These are phyloP conservation scores for Coenonympha arcania DNA, from an alignment of 2,888 invertebrate genomes.

Conservation along the genomic window DNA sequence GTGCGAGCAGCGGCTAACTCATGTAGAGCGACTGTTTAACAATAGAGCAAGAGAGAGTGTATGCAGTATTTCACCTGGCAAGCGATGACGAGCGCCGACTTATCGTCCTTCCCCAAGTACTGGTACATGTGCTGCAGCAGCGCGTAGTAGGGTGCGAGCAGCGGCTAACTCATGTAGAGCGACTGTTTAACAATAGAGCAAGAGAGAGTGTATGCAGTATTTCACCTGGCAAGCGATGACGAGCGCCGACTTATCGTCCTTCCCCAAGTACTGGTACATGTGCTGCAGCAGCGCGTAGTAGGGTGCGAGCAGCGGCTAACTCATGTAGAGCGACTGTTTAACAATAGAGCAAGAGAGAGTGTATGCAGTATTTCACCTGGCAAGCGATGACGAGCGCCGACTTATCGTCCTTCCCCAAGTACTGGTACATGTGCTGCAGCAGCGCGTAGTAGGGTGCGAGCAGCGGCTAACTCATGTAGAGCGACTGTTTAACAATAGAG, in stretches of 20 bases:
- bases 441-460: slow-evolving; percentile 86
- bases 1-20: slow-evolving; percentile 85
- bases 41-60: too few species aligned
- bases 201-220: slow-evolving; percentile 34
- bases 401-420: slow-evolving; percentile 85
- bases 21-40: too few species aligned
- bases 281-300: slow-evolving; percentile 88
- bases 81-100: slow-evolving; percentile 87
- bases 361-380: slow-evolving; percentile 71
- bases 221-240: slow-evolving; percentile 88
- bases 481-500: too few species aligned
- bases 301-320: slow-evolving; percentile 84
- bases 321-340: too few species aligned
- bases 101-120: slow-evolving; percentile 85
- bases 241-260: slow-evolving; percentile 86
- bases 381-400: slow-evolving; percentile 90
- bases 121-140: slow-evolving; percentile 91
- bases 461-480: too few species aligned
- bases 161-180: too few species aligned
- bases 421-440: slow-evolving; percentile 90
- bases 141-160: slow-evolving; percentile 85
- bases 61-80: slow-evolving; percentile 86
- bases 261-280: slow-evolving; percentile 88
- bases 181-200: too few species aligned
- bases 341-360: too few species aligned